phyloP scores from a whole-genome alignment of 1,140 invertebrate genomes.

The Arctopsyche grandis region DNA sequence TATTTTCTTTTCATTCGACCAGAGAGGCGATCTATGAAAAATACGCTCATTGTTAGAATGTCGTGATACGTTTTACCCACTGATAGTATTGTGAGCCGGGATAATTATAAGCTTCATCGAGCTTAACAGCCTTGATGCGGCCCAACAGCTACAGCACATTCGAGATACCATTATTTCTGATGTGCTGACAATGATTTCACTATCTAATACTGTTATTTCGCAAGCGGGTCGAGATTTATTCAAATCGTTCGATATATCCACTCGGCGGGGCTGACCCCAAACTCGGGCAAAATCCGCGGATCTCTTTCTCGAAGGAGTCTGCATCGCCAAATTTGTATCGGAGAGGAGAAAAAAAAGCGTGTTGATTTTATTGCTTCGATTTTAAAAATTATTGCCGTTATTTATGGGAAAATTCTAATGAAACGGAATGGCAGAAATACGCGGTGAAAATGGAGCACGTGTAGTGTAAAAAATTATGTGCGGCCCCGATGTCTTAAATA shows the following conservation, averaged over 20 bases:
- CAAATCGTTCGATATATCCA: neutral
- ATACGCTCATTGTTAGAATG: slow-evolving; percentile 44
- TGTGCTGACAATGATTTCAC: slow-evolving; percentile 25
- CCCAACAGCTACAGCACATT: neutral
- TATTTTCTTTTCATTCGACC: neutral
- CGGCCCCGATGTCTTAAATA: slow-evolving; percentile 12
- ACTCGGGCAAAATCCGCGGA: neutral
- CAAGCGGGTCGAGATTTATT: slow-evolving; percentile 7
- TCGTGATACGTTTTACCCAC: slow-evolving; percentile 45
- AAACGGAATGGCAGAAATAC: slow-evolving; percentile 8
- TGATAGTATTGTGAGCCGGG: slow-evolving; percentile 37
- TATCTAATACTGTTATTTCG: slow-evolving; percentile 26
- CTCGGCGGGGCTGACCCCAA: no score
- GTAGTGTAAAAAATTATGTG: neutral
- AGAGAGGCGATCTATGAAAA: slow-evolving; percentile 40
- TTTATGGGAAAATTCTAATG: slow-evolving; percentile 24
- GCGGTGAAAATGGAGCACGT: slow-evolving; percentile 3
- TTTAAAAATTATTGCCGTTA: slow-evolving; percentile 29
- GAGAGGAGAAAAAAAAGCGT: neutral
- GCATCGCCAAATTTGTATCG: neutral
- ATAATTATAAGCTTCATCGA: slow-evolving; percentile 35
- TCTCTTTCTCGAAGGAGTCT: neutral
- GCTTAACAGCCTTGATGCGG: slow-evolving; percentile 37
- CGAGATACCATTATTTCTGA: slow-evolving; percentile 30
- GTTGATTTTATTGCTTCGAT: slow-evolving; percentile 31